These are phyloP conservation scores for Byasa hedistus DNA, from an alignment of 2,888 invertebrate genomes.

Conservation along the genomic window DNA sequence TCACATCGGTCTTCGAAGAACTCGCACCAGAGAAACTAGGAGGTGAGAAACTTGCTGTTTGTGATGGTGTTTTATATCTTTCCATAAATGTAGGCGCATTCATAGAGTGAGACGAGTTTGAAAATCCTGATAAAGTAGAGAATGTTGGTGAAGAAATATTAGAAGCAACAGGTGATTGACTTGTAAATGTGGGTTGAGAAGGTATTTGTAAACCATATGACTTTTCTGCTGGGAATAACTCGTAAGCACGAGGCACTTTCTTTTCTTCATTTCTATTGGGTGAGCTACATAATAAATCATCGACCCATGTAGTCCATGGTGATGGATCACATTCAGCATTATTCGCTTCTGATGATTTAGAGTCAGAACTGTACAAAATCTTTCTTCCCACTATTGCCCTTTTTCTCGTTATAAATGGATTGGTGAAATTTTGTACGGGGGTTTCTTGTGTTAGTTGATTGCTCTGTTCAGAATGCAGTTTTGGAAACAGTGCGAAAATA, in stretches of 20 bases:
- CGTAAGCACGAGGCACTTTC: slow-evolving; percentile 43
- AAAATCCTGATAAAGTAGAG: slow-evolving; percentile 4
- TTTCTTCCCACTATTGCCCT: slow-evolving; percentile 61
- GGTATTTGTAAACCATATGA: background rate
- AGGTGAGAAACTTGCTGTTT: slow-evolving; percentile 1
- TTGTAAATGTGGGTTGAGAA: background rate
- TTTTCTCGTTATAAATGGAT: slow-evolving; percentile 39
- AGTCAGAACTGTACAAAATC: slow-evolving; percentile 43
- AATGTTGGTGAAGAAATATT: slow-evolving; percentile 2
- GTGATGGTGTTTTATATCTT: background rate
- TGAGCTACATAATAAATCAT: slow-evolving; percentile 37
- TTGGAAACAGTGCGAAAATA: slow-evolving; percentile 33
- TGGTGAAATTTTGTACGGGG: slow-evolving; percentile 32
- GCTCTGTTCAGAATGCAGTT: slow-evolving; percentile 28
- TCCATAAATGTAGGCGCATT: slow-evolving; percentile 6
- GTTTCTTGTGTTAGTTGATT: slow-evolving; percentile 26
- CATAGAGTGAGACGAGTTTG: background rate
- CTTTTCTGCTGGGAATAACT: slow-evolving; percentile 56
- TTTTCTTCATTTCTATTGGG: slow-evolving; percentile 38
- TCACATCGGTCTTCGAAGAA: slow-evolving; percentile 32
- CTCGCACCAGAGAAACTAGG: slow-evolving; percentile 25
- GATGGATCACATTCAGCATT: slow-evolving; percentile 3
- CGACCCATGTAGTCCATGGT: slow-evolving; percentile 2
- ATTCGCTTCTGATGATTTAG: slow-evolving; percentile 3
- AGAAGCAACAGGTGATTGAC: background rate